A percentile compares a stretch with the other conserved stretches of the same genome.
Evolutionary conservation across 1,140 invertebrate genomes (phyloP).

Genomic region (Pseudachorutes palmiensis): DNA sequence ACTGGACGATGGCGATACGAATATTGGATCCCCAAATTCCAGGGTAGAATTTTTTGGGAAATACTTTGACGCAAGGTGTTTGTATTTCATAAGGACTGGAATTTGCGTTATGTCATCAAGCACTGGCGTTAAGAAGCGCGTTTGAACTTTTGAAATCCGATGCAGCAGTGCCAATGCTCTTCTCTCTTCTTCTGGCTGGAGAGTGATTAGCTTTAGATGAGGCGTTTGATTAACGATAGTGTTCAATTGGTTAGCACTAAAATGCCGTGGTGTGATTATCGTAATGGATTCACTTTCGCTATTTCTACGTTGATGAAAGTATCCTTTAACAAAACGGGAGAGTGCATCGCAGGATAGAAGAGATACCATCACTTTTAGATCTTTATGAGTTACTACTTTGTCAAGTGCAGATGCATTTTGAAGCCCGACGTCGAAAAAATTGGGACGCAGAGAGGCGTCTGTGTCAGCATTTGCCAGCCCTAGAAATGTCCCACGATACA

Average conservation of each 20-base stretch:
- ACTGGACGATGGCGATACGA: neutral
- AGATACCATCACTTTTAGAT: slow-evolving; percentile 13
- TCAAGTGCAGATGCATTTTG: slow-evolving; percentile 6
- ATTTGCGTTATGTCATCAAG: slow-evolving; percentile 23
- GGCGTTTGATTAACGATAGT: neutral
- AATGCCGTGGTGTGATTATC: slow-evolving; percentile 23
- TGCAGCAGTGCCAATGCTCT: slow-evolving; percentile 24
- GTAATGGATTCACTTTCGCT: too few relatives aligned
- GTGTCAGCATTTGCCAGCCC: neutral
- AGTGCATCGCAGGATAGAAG: too few relatives aligned
- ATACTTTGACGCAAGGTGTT: neutral
- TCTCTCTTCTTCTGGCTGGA: slow-evolving; percentile 27
- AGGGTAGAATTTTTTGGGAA: neutral
- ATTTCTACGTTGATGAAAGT: too few relatives aligned
- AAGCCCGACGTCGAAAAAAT: neutral
- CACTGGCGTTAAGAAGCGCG: slow-evolving; percentile 21
- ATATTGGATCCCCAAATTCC: neutral
- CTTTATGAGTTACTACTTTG: slow-evolving; percentile 17
- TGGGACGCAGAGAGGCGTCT: neutral
- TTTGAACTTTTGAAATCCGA: slow-evolving; percentile 26
- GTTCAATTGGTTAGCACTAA: slow-evolving; percentile 6
- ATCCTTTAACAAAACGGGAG: too few relatives aligned
- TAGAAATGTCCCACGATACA: neutral
- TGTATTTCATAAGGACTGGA: slow-evolving; percentile 17
- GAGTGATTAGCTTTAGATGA: neutral